phyloP scores from a whole-genome alignment of 2,113 vertebrate species.

The Coregonus clupeaformis region DNA sequence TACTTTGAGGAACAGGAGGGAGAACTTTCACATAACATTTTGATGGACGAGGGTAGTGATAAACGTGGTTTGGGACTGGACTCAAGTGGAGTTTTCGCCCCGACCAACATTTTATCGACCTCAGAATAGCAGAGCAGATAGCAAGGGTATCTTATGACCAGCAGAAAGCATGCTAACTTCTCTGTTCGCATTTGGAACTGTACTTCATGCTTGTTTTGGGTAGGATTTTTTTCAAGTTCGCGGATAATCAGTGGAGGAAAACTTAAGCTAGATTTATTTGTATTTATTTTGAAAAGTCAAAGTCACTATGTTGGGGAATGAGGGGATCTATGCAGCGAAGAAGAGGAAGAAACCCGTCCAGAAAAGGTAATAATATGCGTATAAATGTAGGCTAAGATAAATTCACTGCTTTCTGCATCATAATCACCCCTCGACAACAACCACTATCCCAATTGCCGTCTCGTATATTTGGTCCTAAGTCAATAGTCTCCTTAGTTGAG shows the following conservation, averaged over 20 bases:
- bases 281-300: background rate
- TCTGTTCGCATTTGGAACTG: background rate
- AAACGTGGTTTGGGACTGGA: background rate
- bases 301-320: constrained; percentile 37
- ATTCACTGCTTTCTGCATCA: background rate
- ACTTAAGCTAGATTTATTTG: background rate
- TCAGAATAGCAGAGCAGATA: background rate
- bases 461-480: too few relatives aligned
- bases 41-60: background rate
- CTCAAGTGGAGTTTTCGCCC: constrained; percentile 8
- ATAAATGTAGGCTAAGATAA: background rate
- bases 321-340: constrained; percentile 37
- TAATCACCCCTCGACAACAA: too few relatives aligned
- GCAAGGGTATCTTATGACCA: background rate
- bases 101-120: background rate
- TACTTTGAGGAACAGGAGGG: background rate
- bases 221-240: background rate
- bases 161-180: background rate
- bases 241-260: background rate
- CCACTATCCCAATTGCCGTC: too few relatives aligned
- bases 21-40: background rate
- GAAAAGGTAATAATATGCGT: constrained; percentile 24
- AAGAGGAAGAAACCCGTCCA: constrained; percentile 52
- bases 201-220: background rate
- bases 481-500: too few relatives aligned